Base-by-base conservation (phyloP, 64 coral and sea anemone genomes). In the Platygyra sinensis region DNA sequence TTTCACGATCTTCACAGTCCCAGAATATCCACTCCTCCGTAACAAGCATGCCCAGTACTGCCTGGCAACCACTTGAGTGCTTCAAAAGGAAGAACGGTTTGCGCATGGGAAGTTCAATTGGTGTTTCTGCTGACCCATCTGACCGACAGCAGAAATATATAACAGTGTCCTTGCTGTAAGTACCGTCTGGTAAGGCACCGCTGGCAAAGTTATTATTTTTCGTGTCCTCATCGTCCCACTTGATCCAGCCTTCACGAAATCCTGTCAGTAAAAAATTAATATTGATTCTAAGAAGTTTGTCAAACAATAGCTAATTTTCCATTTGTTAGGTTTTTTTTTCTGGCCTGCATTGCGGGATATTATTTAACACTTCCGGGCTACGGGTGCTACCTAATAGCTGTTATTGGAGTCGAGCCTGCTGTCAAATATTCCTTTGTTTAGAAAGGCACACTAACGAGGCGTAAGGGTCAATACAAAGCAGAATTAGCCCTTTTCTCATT, bases 191-290 rank as follows among this genome's bases (percentile, higher is more conserved):
- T 30, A 92, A 71, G 3, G 25, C 42, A 25, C 94, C 94, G 10
- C 73, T 50, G 18, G 87, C 22, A 8, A 39, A 20, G 77, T 95
- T 95, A 17, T 76, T 51, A 84, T 92, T 95, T 20, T 69, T 65
- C 39, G 19, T 39, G 30, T 81, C 94, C 25, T 95, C 94, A 77
- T 95, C 94, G 29, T 95, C 94, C 94, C 94, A 95, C 29, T 91
- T 79, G 38, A 91, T 88, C 54, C 10, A 87, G 14, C 94, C 89
- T 31, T 62, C n/a, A 15, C 18, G 81, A 33, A 88, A 78, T 22
- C 84, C 75, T 24, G 55, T 87, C 10, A 57, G 15, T 12, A 57
- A 67, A 22, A 65, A 67, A 25, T 8, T n/a, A n/a, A 25, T 67
- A 67, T 25, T 24, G 0, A 20, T 25, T 67, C 19, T 15, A 8